These are phyloP conservation scores for Podabrus alpinus DNA, from an alignment of 2,888 invertebrate genomes.

Conservation along the genomic window DNA sequence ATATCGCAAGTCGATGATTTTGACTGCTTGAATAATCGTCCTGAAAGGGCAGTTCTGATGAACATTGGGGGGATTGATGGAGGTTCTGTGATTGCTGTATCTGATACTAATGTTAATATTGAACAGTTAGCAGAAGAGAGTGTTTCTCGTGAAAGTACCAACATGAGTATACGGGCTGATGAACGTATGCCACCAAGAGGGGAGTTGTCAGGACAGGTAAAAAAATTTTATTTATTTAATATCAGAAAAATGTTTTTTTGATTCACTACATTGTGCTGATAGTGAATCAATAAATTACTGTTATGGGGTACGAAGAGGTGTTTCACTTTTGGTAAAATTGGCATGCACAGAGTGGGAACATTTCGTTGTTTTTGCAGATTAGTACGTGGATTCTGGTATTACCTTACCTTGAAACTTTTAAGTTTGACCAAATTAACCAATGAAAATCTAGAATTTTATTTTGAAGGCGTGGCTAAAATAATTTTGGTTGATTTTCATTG, in stretches of 20 bases:
- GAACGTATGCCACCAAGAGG: conserved; percentile 87
- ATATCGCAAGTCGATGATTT: conserved; percentile 50
- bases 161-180: conserved; percentile 81
- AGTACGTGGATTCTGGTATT: too few species aligned
- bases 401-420: too few species aligned
- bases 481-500: too few species aligned
- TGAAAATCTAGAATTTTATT: too few species aligned
- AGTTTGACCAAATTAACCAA: too few species aligned
- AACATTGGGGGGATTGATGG: conserved; percentile 47
- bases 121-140: conserved; percentile 50
- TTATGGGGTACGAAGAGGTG: too few species aligned
- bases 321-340: too few species aligned
- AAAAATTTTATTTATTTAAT: neutral
- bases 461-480: too few species aligned
- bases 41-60: conserved; percentile 48
- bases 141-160: conserved; percentile 59
- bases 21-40: conserved; percentile 40
- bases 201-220: conserved; percentile 82
- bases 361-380: too few species aligned
- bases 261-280: neutral
- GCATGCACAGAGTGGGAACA: too few species aligned
- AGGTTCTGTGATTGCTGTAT: conserved; percentile 33
- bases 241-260: neutral
- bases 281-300: too few species aligned
- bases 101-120: conserved; percentile 48